Evolutionary conservation across 2,113 vertebrate genomes (phyloP).

Genomic region (Andinoacara biseriatus): DNA sequence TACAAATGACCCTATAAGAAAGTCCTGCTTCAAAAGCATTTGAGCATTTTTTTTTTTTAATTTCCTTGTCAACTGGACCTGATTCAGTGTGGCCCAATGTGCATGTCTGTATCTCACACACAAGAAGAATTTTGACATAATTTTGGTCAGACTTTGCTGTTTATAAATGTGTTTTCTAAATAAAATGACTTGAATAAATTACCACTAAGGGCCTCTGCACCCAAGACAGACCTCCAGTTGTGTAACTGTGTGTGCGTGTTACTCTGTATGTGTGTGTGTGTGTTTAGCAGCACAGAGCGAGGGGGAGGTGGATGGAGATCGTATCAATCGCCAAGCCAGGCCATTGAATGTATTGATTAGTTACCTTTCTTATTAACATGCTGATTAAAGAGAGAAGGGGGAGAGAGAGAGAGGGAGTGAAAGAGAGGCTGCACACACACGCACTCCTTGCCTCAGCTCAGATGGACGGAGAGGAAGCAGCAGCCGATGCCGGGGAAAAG

Average conservation of each 20-base stretch:
- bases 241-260: constrained; percentile 56
- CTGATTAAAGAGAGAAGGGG: constrained; percentile 84
- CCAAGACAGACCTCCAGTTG: constrained; percentile 45
- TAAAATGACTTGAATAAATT: constrained; percentile 47
- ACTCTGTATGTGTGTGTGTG: constrained; percentile 50
- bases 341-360: constrained; percentile 88
- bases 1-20: neutral
- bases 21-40: neutral
- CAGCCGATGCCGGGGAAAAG: constrained; percentile 8
- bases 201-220: constrained; percentile 47
- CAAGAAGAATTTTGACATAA: neutral
- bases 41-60: neutral
- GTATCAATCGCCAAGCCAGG: constrained; percentile 84
- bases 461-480: constrained; percentile 54
- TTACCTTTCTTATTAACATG: constrained; percentile 90
- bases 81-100: neutral
- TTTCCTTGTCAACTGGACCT: neutral
- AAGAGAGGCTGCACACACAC: constrained; percentile 61
- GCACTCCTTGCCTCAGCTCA: constrained; percentile 51
- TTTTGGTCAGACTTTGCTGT: neutral
- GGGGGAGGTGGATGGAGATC: constrained; percentile 80
- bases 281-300: constrained; percentile 61
- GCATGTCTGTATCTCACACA: fast-evolving
- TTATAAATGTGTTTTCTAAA: constrained; percentile 26
- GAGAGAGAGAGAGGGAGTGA: constrained; percentile 68